phyloP scores from a whole-genome alignment of 1,140 invertebrate genomes.

The Octopus bimaculoides region DNA sequence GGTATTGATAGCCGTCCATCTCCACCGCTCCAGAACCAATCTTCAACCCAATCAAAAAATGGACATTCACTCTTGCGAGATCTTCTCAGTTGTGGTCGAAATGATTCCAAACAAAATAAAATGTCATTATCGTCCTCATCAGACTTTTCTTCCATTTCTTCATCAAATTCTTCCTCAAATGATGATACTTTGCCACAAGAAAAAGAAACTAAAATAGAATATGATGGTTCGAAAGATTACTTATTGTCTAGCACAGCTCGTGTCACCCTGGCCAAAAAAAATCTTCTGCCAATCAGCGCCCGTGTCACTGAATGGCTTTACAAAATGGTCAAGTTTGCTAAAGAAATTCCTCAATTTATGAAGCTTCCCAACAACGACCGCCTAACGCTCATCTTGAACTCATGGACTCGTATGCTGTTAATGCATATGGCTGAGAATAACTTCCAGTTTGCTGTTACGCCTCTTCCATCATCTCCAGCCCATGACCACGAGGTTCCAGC shows the following conservation, averaged over 20 bases:
- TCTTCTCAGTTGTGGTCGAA: slow-evolving; percentile 16
- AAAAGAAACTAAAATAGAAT: slow-evolving; percentile 21
- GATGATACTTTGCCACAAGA: neutral
- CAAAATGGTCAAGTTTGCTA: slow-evolving; percentile 52
- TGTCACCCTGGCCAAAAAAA: slow-evolving; percentile 54
- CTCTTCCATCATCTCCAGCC: slow-evolving; percentile 25
- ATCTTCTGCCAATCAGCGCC: slow-evolving; percentile 51
- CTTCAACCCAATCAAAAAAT: neutral
- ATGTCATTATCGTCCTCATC: neutral
- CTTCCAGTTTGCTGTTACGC: slow-evolving; percentile 54
- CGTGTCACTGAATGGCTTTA: slow-evolving; percentile 54
- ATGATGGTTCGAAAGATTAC: slow-evolving; percentile 15
- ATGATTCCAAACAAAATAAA: slow-evolving; percentile 16
- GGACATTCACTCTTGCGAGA: slow-evolving; percentile 21
- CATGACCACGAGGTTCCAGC: slow-evolving; percentile 15
- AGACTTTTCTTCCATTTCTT: neutral
- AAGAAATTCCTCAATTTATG: slow-evolving; percentile 49
- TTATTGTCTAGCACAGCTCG: slow-evolving; percentile 34
- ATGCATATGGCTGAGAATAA: slow-evolving; percentile 55
- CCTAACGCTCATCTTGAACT: slow-evolving; percentile 47
- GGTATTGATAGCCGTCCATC: neutral
- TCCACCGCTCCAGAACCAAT: neutral
- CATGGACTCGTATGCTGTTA: slow-evolving; percentile 50
- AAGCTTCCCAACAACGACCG: slow-evolving; percentile 49
- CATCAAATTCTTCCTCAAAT: neutral